A percentile compares a stretch with the other conserved stretches of the same genome.
Conservation (phyloP, 2,113 vertebrate species). For the Calidris pygmaea region DNA sequence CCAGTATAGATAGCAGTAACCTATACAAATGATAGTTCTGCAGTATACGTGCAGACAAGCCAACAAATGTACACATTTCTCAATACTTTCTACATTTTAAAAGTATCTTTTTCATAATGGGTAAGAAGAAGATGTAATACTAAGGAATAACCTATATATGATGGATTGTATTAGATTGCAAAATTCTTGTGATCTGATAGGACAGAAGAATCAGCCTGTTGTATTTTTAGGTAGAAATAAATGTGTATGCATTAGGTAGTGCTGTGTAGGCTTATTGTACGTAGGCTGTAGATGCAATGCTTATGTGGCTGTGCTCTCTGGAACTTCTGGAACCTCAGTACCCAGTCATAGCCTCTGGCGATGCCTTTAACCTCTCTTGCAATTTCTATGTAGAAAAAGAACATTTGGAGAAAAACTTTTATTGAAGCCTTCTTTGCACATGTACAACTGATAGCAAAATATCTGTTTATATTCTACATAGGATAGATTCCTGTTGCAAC, state of each 20-base stretch:
- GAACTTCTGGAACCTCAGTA: not conserved
- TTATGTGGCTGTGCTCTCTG: not conserved
- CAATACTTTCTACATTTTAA: not conserved
- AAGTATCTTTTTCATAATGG: not conserved
- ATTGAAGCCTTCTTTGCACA: not conserved
- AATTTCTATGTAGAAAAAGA: not conserved
- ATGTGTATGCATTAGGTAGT: not conserved
- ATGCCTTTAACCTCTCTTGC: not conserved
- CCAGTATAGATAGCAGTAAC: not conserved
- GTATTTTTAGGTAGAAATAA: not conserved
- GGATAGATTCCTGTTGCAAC: not conserved
- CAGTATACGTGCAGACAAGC: not conserved
- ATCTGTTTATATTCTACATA: not conserved
- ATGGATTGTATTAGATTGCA: not conserved
- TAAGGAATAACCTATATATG: not conserved
- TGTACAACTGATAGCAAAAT: not conserved
- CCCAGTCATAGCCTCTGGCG: not conserved
- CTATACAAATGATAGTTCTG: not conserved
- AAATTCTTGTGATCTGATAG: not conserved
- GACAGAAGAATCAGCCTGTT: not conserved
- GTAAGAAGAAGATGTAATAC: not conserved
- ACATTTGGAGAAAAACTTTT: not conserved
- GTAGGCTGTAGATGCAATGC: not conserved
- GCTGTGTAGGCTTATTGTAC: not conserved
- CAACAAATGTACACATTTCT: not conserved